Evolutionary conservation across 1,140 invertebrate species (phyloP).

Genomic region (Archivesica marissinica): DNA sequence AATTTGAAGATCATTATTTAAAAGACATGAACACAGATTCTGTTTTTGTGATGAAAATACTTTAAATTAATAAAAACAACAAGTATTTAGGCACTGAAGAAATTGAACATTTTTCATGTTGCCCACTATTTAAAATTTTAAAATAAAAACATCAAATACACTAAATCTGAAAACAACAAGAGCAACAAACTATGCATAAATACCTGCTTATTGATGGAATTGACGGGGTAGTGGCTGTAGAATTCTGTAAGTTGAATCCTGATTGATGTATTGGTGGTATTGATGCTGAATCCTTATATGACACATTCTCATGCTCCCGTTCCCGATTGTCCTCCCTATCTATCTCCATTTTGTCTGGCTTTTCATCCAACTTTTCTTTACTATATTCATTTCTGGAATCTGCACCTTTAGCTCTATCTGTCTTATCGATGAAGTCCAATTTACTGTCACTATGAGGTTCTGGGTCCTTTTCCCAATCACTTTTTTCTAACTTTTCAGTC

Average conservation of each 20-base stretch:
- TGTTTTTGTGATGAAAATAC: too few relatives aligned
- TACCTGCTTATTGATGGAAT: conserved; percentile 74
- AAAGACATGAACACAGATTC: too few relatives aligned
- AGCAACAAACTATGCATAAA: neutral
- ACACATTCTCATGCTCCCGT: conserved; percentile 47
- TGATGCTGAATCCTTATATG: conserved; percentile 55
- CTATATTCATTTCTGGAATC: conserved; percentile 42
- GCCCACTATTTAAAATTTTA: too few relatives aligned
- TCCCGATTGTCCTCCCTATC: conserved; percentile 63
- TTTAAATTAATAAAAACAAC: too few relatives aligned
- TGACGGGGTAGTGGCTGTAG: conserved; percentile 61
- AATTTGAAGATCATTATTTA: too few relatives aligned
- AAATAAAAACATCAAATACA: too few relatives aligned
- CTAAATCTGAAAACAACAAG: neutral
- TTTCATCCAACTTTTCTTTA: conserved; percentile 66
- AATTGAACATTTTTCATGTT: too few relatives aligned
- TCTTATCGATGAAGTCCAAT: conserved; percentile 9
- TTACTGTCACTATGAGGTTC: conserved; percentile 33
- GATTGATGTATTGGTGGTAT: conserved; percentile 76
- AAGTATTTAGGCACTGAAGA: too few relatives aligned
- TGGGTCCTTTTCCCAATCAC: conserved; percentile 39
- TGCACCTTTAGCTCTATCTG: conserved; percentile 45
- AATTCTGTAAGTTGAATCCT: conserved; percentile 66
- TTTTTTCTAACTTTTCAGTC: conserved; percentile 56
- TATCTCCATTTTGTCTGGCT: conserved; percentile 58